These are phyloP conservation scores for Clinocottus analis DNA, from an alignment of 2,113 vertebrate genomes.

Conservation along the genomic window DNA sequence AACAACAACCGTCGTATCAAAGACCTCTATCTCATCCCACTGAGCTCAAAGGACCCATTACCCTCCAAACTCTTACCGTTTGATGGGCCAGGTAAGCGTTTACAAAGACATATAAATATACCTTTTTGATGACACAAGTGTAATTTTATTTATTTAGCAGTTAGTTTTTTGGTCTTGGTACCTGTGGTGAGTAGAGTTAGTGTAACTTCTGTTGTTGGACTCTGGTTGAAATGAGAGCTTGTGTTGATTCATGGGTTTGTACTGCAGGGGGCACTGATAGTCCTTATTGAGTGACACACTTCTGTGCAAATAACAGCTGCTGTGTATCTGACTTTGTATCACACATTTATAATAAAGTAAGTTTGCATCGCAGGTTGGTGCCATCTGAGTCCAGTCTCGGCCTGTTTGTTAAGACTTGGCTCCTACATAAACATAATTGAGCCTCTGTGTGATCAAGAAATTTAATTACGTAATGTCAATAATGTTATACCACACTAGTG, in stretches of 20 bases:
- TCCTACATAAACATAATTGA: constrained; percentile 15
- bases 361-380: constrained; percentile 73
- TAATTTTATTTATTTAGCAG: constrained; percentile 2
- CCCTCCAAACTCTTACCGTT: constrained; percentile 97
- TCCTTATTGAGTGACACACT: constrained; percentile 24
- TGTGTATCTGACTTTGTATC: constrained; percentile 73
- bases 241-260: constrained; percentile 57
- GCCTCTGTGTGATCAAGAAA: constrained; percentile 3
- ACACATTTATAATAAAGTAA: constrained; percentile 77
- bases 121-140: background rate
- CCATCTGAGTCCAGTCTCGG: constrained; percentile 72
- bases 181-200: constrained; percentile 46
- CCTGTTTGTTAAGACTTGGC: constrained; percentile 65
- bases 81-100: constrained; percentile 98
- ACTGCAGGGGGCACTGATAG: constrained; percentile 64
- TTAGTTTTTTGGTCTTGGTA: background rate
- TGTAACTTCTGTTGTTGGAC: constrained; percentile 1
- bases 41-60: constrained; percentile 94
- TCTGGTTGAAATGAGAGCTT: constrained; percentile 61
- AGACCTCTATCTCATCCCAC: constrained; percentile 98
- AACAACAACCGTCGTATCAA: constrained; percentile 98
- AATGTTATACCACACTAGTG: background rate
- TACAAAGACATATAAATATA: constrained; percentile 55
- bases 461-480: background rate
- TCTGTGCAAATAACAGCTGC: constrained; percentile 40